Conservation (phyloP, 2,113 vertebrate species). For the Sclerurus mexicanus region DNA sequence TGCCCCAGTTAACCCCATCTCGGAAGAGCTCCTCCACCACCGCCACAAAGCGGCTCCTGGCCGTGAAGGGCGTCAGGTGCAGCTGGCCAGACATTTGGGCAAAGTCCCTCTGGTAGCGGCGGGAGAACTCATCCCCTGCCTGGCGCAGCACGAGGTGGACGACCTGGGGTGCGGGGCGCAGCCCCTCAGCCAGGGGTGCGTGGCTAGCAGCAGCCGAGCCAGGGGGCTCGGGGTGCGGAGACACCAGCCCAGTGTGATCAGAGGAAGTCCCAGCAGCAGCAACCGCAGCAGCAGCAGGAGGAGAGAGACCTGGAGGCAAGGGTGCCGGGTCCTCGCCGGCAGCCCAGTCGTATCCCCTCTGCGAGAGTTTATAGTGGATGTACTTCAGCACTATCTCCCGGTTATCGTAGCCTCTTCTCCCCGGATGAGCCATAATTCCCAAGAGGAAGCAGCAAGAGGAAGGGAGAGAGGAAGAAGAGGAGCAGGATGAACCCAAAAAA, state of each 20-base stretch:
- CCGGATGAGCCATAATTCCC: constrained; percentile 79
- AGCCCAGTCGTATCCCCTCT: constrained; percentile 83
- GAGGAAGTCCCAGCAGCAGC: constrained; percentile 67
- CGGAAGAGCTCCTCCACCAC: constrained; percentile 97
- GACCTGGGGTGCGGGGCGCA: constrained; percentile 70
- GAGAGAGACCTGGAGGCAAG: constrained; percentile 24
- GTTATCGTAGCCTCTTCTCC: constrained; percentile 79
- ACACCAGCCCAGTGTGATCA: constrained; percentile 56
- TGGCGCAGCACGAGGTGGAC: constrained; percentile 88
- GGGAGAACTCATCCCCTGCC: constrained; percentile 91
- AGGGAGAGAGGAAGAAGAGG: constrained; percentile 58
- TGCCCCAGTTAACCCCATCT: constrained; percentile 97
- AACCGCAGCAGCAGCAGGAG: constrained; percentile 41
- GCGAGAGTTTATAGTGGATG: constrained; percentile 84
- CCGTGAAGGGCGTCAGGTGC: constrained; percentile 87
- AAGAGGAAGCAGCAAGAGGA: constrained; percentile 53
- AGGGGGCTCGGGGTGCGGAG: constrained; percentile 39
- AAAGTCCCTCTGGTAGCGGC: constrained; percentile 91
- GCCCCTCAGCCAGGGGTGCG: constrained; percentile 51
- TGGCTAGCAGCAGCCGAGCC: constrained; percentile 69
- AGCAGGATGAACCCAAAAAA: constrained; percentile 58
- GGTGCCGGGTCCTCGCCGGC: constrained; percentile 57
- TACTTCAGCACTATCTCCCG: constrained; percentile 83
- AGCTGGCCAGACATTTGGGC: constrained; percentile 93
- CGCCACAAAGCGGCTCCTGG: constrained; percentile 86